Evolutionary conservation across 2,797 vertebrate species (phyloP), one percentile per base, ranked within the genome.

Genomic region (Hoplostethus mediterraneus): DNA sequence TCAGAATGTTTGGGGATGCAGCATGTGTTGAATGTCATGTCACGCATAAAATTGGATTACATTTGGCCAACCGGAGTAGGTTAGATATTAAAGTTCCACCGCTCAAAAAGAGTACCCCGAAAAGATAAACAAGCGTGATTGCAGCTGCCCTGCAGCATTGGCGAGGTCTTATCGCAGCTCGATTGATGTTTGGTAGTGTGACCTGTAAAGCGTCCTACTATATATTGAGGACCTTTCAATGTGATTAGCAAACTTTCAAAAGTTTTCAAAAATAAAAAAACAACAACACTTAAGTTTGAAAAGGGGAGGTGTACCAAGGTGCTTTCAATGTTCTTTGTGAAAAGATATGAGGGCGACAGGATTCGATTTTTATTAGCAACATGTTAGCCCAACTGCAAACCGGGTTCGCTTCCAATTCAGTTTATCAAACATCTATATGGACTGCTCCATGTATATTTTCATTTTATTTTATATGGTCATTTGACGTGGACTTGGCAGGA

Each of bases 11-110:
- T 78, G 64, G 71, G 57, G 78, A 71, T 70, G 70, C 67, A 58
- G 61, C 73, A 44, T 72, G 82, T 78, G 69, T 69, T 85, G 77
- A 87, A 88, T 89, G 85, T 86, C 86, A 86, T 79, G 81, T 73
- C 84, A 81, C 33, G 56, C 68, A 71, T 75, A 72, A 75, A 83
- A 87, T 76, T 82, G 79, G 77, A 83, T 91, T 81, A 80, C 56
- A 76, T 87, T 83, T 78, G 72, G 68, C 67, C 77, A 80, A 48
- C 59, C 63, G 67, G 74, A 77, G 53, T 49, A 44, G 67, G 67
- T 71, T 65, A 55, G 31, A 67, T 78, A 81, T 80, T 75, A 57
- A 62, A 75, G 63, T 76, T 61, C 53, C 31, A 42, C 47, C 3
- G 36, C 62, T 47, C 64, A 48, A 54, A 54, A 66, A 21, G 38